Conservation (phyloP, 2,113 vertebrate genomes). For the Mobula birostris region DNA sequence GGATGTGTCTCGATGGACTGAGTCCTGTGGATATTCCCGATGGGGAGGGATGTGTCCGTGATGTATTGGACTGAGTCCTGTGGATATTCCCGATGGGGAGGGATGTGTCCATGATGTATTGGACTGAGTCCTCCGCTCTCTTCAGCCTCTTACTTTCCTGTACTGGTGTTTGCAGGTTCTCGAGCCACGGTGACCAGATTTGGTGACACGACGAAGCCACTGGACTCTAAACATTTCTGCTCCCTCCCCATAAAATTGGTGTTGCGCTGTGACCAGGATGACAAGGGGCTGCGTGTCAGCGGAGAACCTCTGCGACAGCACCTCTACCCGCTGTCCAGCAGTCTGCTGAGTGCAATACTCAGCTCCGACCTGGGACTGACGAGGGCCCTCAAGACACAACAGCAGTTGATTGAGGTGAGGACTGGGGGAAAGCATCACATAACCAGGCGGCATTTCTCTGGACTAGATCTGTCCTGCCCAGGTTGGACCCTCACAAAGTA, state of each 20-base stretch:
- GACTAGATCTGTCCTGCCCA: too few species aligned
- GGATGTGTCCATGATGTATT: too few species aligned
- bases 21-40: too few species aligned
- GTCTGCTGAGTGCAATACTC: conserved; percentile 58
- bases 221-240: conserved; percentile 10
- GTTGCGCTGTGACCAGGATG: conserved; percentile 30
- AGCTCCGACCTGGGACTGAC: conserved; percentile 45
- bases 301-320: conserved; percentile 51
- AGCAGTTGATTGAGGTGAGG: conserved; percentile 52
- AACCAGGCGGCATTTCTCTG: too few species aligned
- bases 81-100: too few species aligned
- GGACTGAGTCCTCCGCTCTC: too few species aligned
- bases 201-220: not conserved
- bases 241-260: not conserved
- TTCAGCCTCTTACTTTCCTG: too few species aligned
- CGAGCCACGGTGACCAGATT: not conserved
- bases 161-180: conserved; percentile 26
- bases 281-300: conserved; percentile 42
- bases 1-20: too few species aligned
- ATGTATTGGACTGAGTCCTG: too few species aligned
- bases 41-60: too few species aligned
- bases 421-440: too few species aligned
- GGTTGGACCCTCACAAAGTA: too few species aligned
- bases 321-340: conserved; percentile 48
- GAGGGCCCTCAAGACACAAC: conserved; percentile 46